Evolutionary conservation across 2,113 vertebrate genomes (phyloP).

Genomic region (Neotragus moschatus): DNA sequence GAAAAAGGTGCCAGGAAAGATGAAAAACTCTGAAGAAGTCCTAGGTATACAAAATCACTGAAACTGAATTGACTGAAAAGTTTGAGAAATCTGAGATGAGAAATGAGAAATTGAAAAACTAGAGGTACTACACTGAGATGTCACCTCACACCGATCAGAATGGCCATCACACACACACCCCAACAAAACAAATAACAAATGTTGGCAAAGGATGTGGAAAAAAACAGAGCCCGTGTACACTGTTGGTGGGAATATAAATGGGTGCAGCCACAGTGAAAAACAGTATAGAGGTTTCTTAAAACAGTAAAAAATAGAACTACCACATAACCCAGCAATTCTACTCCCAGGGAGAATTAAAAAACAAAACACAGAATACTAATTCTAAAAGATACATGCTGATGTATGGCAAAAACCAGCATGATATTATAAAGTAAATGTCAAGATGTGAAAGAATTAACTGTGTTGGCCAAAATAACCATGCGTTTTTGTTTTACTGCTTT

Average conservation of each 20-base stretch:
- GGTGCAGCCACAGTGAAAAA: background rate
- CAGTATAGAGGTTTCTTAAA: background rate
- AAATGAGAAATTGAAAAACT: background rate
- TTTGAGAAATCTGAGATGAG: background rate
- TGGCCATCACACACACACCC: background rate
- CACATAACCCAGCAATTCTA: background rate
- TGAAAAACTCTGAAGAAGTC: background rate
- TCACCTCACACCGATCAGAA: background rate
- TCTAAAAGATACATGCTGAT: background rate
- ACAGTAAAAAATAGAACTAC: background rate
- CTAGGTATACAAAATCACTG: background rate
- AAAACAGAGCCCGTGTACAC: background rate
- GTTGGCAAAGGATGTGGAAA: background rate
- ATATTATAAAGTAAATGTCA: background rate
- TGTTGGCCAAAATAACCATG: background rate
- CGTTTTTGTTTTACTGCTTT: background rate
- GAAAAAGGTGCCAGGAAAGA: background rate
- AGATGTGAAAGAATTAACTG: background rate
- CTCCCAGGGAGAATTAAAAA: background rate
- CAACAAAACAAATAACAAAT: background rate
- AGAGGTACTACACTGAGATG: background rate
- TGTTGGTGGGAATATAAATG: background rate
- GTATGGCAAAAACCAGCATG: background rate
- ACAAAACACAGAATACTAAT: background rate
- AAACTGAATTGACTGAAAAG: background rate